Base-by-base conservation (phyloP, 1,140 invertebrate species). In the Bombus confusus region DNA sequence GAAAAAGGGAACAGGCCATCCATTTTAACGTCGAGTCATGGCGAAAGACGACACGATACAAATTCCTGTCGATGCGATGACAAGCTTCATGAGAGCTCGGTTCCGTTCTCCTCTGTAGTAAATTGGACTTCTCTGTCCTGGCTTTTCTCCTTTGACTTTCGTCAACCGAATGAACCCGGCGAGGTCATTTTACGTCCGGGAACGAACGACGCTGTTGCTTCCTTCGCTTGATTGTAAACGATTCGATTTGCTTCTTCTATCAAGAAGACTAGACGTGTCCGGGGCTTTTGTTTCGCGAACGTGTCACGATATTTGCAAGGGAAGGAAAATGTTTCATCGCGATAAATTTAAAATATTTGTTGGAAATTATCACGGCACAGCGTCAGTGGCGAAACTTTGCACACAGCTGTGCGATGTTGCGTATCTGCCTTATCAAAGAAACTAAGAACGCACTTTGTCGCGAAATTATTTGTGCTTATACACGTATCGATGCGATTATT, bases 141-240 rank as follows among this genome's bases (percentile, higher is more conserved):
- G 72, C 15, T n/a, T 68, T 34, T 37, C 64, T 68, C 31, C 72
- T 41, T 73, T 47, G 41, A 73, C 41, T 73, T 47, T 31, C 72
- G 28, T 31, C 28, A 2, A 31, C 22, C 22, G 34, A 69, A 69
- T 9, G 68, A 31, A 1, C 28, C 15, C n/a, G 72, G 5, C n/a
- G 1, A n/a, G 47, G 72, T 73, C 41, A 31, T 47, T 47, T 18
- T 10, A 13, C 15, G n/a, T 73, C 15, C 1, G 8, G 8, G 15
- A 9, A 18, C 71, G 2, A 43, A 15, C 39, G 25, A 28, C 41
- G 6, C 41, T 18, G 28, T 43, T 18, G 72, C 39, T 37, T 15
- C 1, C 18, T 15, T 10, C 18, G 68, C 34, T 39, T 37, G 18
- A 69, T 37, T 69, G 37, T 37, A 22, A 69, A 31, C 34, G 22